Conservation (phyloP, 2,113 vertebrate species). For the Calonectris borealis region DNA sequence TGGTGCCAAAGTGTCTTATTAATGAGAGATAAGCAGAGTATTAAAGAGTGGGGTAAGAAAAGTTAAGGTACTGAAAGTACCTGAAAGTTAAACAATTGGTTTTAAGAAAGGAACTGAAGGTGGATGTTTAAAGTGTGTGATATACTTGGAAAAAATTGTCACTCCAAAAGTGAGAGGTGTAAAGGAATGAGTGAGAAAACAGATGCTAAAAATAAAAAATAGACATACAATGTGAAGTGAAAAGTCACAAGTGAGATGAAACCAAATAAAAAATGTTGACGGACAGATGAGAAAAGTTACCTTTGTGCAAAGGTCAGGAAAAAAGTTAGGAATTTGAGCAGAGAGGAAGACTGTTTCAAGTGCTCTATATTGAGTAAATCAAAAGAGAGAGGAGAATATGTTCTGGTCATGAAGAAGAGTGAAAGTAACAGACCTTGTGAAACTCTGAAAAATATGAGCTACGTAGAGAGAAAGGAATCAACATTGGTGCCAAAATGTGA, state of each 20-base stretch:
- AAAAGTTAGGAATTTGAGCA: background rate
- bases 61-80: background rate
- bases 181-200: background rate
- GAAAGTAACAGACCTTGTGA: background rate
- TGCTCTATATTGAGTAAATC: background rate
- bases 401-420: background rate
- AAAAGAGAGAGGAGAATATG: background rate
- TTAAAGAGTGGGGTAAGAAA: background rate
- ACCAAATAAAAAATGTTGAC: background rate
- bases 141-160: background rate
- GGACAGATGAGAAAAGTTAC: background rate
- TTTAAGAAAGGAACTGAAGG: background rate
- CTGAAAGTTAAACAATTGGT: background rate
- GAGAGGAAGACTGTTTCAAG: background rate
- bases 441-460: background rate
- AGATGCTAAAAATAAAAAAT: background rate
- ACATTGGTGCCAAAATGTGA: background rate
- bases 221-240: background rate
- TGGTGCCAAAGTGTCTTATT: background rate
- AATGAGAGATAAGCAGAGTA: background rate
- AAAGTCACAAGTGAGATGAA: background rate
- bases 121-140: background rate
- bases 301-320: background rate
- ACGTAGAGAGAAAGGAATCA: background rate
- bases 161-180: background rate